Base-by-base conservation (phyloP, 2,888 invertebrate genomes). In the Taphrorychus bicolor region DNA sequence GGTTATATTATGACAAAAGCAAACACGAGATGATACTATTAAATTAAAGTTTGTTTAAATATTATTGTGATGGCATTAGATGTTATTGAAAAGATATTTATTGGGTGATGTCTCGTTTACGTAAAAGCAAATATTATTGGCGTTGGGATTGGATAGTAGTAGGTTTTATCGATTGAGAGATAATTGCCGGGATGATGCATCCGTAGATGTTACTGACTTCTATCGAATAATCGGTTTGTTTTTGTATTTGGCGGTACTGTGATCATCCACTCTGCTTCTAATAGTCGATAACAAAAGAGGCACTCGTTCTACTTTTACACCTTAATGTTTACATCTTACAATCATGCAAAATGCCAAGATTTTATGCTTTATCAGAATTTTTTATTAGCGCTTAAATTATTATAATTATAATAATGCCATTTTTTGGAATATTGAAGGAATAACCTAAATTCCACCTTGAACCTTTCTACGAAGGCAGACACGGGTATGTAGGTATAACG, bases 31-130 rank as follows among this genome's bases (percentile, higher is more conserved):
- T 42, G 56, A 57, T 57, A 59, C 59, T 59, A 59, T 59, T 59
- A 60, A 40, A 59, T 21, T 51, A 54, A 54, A 60, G 66, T 66
- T 66, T 66, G 57, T 60, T 56, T 61, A 66, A 66, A 66, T 61
- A 66, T 41, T 66, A 60, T 51, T 18, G 7, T 60, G 53, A 59
- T 22, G 59, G 59, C 54, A 66, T 59, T 58, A 48, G 14, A n/a
- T n/a, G n/a, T 58, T 66, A 64, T 59, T 58, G 58, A 59, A 64
- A 58, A 58, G n/a, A 21, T 53, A 58, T 64, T 58, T 59, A 58
- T 59, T 53, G 23, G n/a, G n/a, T n/a, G n/a, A n/a, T n/a, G n/a
- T n/a, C 45, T 42, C 22, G 40, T 52, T 48, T 18, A 23, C 32
- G 32, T 11, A 32, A 32, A 32, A 32, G 32, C 32, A 32, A 32